These are phyloP conservation scores for Brachyhypopomus occidentalis DNA, from an alignment of 2,113 vertebrate species.

Conservation along the genomic window DNA sequence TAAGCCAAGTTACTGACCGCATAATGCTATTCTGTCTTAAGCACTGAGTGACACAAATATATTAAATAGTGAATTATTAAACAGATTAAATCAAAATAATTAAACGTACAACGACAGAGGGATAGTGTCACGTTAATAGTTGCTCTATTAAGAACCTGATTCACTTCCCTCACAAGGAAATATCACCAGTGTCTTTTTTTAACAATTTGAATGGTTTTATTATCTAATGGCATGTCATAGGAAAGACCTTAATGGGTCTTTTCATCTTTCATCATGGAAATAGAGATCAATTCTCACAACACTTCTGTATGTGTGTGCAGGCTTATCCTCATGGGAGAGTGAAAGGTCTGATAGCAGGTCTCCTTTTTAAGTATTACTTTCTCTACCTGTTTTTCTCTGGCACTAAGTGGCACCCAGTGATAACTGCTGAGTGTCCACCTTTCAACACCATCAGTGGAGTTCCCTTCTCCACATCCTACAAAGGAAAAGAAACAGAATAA, in stretches of 20 bases:
- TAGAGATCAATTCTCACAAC: neutral
- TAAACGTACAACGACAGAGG: too few species aligned
- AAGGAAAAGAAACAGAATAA: too few species aligned
- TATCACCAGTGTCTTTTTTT: too few species aligned
- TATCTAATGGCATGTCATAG: too few species aligned
- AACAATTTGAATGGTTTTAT: too few species aligned
- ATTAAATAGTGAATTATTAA: neutral
- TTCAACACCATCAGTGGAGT: constrained; percentile 64
- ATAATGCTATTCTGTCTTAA: constrained; percentile 3
- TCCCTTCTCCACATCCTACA: constrained; percentile 58
- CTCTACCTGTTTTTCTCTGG: constrained; percentile 75
- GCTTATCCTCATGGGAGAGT: neutral
- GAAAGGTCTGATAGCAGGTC: neutral
- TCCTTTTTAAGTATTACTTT: neutral
- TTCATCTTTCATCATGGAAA: neutral
- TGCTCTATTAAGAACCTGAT: too few species aligned
- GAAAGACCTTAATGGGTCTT: too few species aligned
- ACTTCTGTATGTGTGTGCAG: neutral
- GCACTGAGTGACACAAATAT: neutral
- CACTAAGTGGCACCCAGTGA: constrained; percentile 72
- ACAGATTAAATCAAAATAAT: too few species aligned
- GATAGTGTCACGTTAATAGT: too few species aligned
- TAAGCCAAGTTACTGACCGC: constrained; percentile 1
- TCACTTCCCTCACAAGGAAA: too few species aligned
- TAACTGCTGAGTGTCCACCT: constrained; percentile 60